Base-by-base conservation (phyloP, 2,888 invertebrate genomes). In the Sipha maydis region DNA sequence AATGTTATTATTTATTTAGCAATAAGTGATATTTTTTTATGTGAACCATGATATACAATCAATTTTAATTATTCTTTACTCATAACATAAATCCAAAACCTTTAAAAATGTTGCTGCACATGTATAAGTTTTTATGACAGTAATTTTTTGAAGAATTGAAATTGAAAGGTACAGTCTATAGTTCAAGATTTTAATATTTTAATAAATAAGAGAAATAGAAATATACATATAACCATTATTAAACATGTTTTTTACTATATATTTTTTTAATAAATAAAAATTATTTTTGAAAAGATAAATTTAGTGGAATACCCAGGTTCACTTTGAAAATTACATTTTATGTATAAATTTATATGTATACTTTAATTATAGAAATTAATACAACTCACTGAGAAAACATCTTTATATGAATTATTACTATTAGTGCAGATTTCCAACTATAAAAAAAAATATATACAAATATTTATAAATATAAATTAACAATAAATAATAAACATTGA, bases 381-480 rank as follows among this genome's bases (percentile, higher is more conserved):
- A 73, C 25, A 38, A 76, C 79, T 38, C 31, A 89, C 89, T 61
- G 56, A 7, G 28, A 82, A 85, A 75, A 75, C 25, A 76, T 76
- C 82, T 14, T 28, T 61, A 19, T 80, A 88, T 25, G 80, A 41
- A 75, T 80, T 88, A 75, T 88, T 73, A 28, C 21, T 88, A 31
- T 34, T 82, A 9, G 25, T 34, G 67, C 88, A 88, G n/a, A 88
- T 31, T 0, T 80, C 82, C 38, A 80, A 41, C 88, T 86, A 78
- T n/a, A 41, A 14, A 83, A 80, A 67, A 83, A 31, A 21, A 67
- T 77, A 69, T n/a, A 34, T n/a, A 69, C 48, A 77, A 19, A 41
- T 41, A 41, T 7, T 5, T 41, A 41, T 41, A 41, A 1, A 61
- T 9, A 56, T 61, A 41, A 41, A 83, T 41, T 56, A 67, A 38